Evolutionary conservation across 2,888 invertebrate genomes (phyloP).

Genomic region (Parnassius smintheus): DNA sequence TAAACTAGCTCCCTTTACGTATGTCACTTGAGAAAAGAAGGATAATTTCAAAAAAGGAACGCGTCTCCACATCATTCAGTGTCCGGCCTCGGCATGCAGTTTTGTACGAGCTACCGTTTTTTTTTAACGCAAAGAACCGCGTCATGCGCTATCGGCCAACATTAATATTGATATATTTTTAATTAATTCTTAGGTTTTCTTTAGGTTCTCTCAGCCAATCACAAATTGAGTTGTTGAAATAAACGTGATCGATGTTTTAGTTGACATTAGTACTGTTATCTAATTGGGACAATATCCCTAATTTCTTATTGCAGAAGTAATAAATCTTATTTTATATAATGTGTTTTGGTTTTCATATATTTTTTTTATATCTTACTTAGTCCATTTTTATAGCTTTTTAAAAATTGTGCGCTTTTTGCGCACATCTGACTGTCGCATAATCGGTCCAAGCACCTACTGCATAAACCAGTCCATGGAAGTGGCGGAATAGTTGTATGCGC

Average conservation of each 20-base stretch:
- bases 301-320: too few relatives aligned
- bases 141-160: slow-evolving; percentile 55
- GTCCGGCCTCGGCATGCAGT: slow-evolving; percentile 60
- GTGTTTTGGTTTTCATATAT: not conserved
- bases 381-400: not conserved
- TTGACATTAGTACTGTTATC: slow-evolving; percentile 11
- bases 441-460: slow-evolving; percentile 38
- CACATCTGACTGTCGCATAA: slow-evolving; percentile 9
- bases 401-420: slow-evolving; percentile 7
- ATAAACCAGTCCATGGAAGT: slow-evolving; percentile 62
- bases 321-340: too few relatives aligned
- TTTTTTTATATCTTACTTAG: not conserved
- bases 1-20: slow-evolving; percentile 25
- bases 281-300: too few relatives aligned
- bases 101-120: slow-evolving; percentile 66
- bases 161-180: slow-evolving; percentile 69
- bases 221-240: slow-evolving; percentile 63
- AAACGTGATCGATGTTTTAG: slow-evolving; percentile 46
- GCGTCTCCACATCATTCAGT: slow-evolving; percentile 61
- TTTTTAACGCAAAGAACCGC: slow-evolving; percentile 54
- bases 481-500: slow-evolving; percentile 70
- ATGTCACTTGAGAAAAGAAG: slow-evolving; percentile 39
- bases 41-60: slow-evolving; percentile 43
- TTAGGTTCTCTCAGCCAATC: slow-evolving; percentile 50
- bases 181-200: slow-evolving; percentile 53